Percentiles rank a stretch among this genome's conserved stretches.
phyloP scores from a whole-genome alignment of 2,888 invertebrate genomes.

The Cremastobaeus sp. region DNA sequence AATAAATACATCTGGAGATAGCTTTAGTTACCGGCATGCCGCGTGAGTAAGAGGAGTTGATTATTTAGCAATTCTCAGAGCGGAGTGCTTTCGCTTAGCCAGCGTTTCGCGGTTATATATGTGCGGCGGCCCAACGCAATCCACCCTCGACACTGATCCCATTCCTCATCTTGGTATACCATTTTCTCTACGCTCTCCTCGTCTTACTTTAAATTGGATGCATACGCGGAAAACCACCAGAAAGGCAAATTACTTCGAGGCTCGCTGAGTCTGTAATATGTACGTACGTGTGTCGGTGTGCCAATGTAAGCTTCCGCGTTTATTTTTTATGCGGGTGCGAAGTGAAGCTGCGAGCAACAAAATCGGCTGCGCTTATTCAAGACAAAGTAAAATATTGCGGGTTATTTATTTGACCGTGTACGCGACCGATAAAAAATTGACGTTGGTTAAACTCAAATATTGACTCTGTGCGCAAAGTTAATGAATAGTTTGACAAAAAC shows the following conservation, averaged over 20 bases:
- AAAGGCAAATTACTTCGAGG: slow-evolving; percentile 65
- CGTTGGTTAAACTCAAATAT: slow-evolving; percentile 13
- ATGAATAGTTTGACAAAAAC: slow-evolving; percentile 22
- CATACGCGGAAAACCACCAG: slow-evolving; percentile 66
- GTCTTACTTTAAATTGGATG: slow-evolving; percentile 69
- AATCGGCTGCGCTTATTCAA: slow-evolving; percentile 22
- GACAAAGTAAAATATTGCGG: slow-evolving; percentile 16
- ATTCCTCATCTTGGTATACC: slow-evolving; percentile 58
- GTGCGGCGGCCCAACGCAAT: slow-evolving; percentile 41
- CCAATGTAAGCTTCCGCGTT: slow-evolving; percentile 19
- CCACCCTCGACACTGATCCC: slow-evolving; percentile 58
- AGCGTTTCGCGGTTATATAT: slow-evolving; percentile 63
- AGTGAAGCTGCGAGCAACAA: slow-evolving; percentile 9
- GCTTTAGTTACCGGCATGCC: slow-evolving; percentile 46
- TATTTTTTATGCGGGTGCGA: slow-evolving; percentile 7
- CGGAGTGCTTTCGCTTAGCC: slow-evolving; percentile 64
- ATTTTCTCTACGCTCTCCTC: slow-evolving; percentile 60
- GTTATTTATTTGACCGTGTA: slow-evolving; percentile 12
- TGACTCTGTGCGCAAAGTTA: slow-evolving; percentile 6
- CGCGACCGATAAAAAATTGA: slow-evolving; percentile 14
- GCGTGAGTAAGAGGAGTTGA: slow-evolving; percentile 64
- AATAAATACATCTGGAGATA: slow-evolving; percentile 57
- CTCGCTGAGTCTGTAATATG: slow-evolving; percentile 63
- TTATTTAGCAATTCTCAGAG: slow-evolving; percentile 68
- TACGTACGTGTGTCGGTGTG: slow-evolving; percentile 26